Evolutionary conservation across 1,140 invertebrate species (phyloP), one percentile per base, ranked within the genome.

Genomic region (Drosophila melanogaster): DNA sequence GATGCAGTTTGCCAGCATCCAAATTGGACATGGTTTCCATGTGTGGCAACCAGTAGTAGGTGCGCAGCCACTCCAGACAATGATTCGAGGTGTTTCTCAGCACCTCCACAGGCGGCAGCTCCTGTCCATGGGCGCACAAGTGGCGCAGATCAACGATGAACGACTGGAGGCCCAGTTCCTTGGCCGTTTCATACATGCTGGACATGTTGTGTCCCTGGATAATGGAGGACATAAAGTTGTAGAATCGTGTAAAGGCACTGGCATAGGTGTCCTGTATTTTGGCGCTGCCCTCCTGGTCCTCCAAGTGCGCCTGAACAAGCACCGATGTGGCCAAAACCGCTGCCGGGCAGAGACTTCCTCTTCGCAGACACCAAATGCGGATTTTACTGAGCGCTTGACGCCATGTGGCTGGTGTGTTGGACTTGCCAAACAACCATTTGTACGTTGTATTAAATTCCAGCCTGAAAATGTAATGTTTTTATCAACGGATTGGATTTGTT

Each of bases 201-300:
- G 43, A 62, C 79, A 90, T 79, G 49, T 71, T 90, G 40, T 81
- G 62, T 2, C 49, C 65, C 47, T 92, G 90, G 44, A 90, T 91
- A 2, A 90, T 92, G 10, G 91, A 92, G 0, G 84, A 92, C 91
- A 92, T 92, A 22, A 90, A 92, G 54, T 92, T 92, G 40, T 90
- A 85, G 53, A 92, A 92, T 6, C 91, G 69, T 0, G 80, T 92
- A 19, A 92, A 85, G 14, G 90, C 79, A 14, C 66, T 87, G 2
- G 90, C 79, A 67, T 92, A 92, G 8, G 72, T 64, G 0, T 54
- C 72, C 38, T 85, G 74, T n/a, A 90, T 51, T 2, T 66, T 71
- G 1, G 11, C 1, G 15, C 49, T 74, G 22, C 59, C 77, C 44
- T 76, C 38, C 12, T 44, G 57, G 46, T 77, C 77, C 26, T 77